Evolutionary conservation across 2,113 vertebrate genomes (phyloP), one percentile per base, ranked within the genome.

Genomic region (Chrysemys picta): DNA sequence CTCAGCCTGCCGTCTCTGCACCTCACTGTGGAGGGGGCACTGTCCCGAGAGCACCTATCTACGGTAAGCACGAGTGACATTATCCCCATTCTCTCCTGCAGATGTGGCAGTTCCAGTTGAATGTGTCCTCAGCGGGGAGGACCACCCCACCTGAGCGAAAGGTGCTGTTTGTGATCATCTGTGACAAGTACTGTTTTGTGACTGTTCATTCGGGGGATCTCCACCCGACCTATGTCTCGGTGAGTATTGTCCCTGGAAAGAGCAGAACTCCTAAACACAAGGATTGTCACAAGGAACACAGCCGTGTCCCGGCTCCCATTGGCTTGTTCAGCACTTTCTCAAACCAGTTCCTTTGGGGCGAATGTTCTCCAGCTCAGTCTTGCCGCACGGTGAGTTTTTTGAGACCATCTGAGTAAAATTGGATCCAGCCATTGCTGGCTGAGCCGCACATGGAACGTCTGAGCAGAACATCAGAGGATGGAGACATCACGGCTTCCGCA

Each of bases 11-110:
- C 9, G 11, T 38, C n/a, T 21, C 62, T 35, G 16, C 35, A 19
- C 62, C 19, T 69, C 62, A 69, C 35, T n/a, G 62, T 2, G 14
- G 29, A 65, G 35, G 59, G 31, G 7, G 59, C 35, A 57, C 25
- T 62, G 57, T 31, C 57, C 25, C 5, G 6, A 31, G 56, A 25
- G 10, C 56, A n/a, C 83, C 69, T 94, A 88, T 21, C 42, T 49
- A 96, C 91, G 95, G 93, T 88, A 80, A 94, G 45, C 83, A 91
- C 31, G 69, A 84, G 16, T 27, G n/a, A 56, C 31, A 25, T 25
- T 8, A 11, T 45, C 35, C 24, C 2, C 38, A n/a, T 53, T 52
- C 53, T 45, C 31, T 14, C 27, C 52, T 21, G 17, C 50, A 88
- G 84, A 2, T 59, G 4, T 1, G 9, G 42, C 1, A 0, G 2